Conservation (phyloP, 2,113 vertebrate genomes). For the Pyxicephalus adspersus region DNA sequence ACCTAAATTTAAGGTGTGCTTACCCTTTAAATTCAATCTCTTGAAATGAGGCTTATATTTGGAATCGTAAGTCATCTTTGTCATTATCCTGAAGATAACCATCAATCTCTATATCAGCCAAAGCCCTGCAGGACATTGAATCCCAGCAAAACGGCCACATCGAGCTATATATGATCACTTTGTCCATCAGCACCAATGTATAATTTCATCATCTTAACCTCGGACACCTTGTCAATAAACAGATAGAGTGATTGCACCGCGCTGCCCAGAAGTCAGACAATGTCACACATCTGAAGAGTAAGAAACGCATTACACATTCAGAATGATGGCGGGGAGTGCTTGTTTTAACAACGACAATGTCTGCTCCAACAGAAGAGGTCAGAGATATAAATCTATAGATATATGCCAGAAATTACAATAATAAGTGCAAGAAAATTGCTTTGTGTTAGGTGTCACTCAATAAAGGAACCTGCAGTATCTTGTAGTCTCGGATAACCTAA, state of each 20-base stretch:
- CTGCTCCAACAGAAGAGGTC: slow-evolving; percentile 27
- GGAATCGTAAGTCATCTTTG: not conserved
- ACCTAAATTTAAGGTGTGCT: not conserved
- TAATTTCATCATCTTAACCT: slow-evolving; percentile 42
- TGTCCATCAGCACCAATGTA: slow-evolving; percentile 30
- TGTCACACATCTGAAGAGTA: slow-evolving; percentile 16
- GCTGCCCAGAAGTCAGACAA: slow-evolving; percentile 27
- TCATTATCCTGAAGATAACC: slow-evolving; percentile 15
- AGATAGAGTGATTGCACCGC: slow-evolving; percentile 17
- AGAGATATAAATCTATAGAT: slow-evolving; percentile 21
- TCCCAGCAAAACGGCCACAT: slow-evolving; percentile 27
- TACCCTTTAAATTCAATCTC: not conserved
- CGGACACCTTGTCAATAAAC: slow-evolving; percentile 39
- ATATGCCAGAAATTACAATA: slow-evolving; percentile 12
- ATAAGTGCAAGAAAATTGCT: not conserved
- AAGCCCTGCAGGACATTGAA: slow-evolving; percentile 13
- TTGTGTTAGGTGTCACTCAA: slow-evolving; percentile 9
- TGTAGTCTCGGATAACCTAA: not conserved
- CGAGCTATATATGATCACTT: slow-evolving; percentile 33
- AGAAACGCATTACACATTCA: slow-evolving; percentile 11
- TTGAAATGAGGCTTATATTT: not conserved
- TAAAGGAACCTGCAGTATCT: not conserved
- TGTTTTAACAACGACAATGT: not conserved
- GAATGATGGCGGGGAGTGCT: not conserved
- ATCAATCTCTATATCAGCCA: not conserved